phyloP scores from a whole-genome alignment of 1,140 invertebrate species.

The Fopius arisanus region DNA sequence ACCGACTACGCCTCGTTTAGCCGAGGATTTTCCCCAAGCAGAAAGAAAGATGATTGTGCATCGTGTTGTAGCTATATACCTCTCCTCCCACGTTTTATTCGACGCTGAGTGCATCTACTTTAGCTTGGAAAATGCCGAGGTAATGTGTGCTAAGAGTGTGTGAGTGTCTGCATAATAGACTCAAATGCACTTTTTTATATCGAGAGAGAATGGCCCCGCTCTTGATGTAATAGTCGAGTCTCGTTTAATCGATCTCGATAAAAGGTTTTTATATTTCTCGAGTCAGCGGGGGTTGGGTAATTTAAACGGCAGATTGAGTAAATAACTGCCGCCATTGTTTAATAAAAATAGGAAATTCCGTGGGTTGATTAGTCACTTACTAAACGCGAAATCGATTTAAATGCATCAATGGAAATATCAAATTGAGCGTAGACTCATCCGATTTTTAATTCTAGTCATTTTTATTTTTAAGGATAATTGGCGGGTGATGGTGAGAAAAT shows the following conservation, averaged over 20 bases:
- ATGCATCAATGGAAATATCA: too few species aligned
- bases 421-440: too few species aligned
- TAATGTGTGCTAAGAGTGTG: neutral
- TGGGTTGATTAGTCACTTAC: too few species aligned
- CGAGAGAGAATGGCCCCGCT: neutral
- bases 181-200: conserved; percentile 1
- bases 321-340: too few species aligned
- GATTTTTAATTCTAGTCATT: too few species aligned
- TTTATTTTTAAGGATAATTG: too few species aligned
- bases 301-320: neutral
- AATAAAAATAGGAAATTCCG: too few species aligned
- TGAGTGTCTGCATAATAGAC: conserved; percentile 3
- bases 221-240: neutral
- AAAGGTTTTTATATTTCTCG: neutral
- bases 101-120: neutral
- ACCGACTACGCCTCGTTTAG: conserved; percentile 26
- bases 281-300: neutral
- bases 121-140: neutral
- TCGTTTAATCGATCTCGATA: neutral
- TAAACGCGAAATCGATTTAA: too few species aligned
- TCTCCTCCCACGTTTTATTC: neutral
- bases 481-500: too few species aligned
- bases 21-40: neutral
- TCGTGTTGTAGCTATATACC: neutral
- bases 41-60: neutral